Conservation (phyloP, 2,797 vertebrate genomes). For the Fundulus diaphanus region DNA sequence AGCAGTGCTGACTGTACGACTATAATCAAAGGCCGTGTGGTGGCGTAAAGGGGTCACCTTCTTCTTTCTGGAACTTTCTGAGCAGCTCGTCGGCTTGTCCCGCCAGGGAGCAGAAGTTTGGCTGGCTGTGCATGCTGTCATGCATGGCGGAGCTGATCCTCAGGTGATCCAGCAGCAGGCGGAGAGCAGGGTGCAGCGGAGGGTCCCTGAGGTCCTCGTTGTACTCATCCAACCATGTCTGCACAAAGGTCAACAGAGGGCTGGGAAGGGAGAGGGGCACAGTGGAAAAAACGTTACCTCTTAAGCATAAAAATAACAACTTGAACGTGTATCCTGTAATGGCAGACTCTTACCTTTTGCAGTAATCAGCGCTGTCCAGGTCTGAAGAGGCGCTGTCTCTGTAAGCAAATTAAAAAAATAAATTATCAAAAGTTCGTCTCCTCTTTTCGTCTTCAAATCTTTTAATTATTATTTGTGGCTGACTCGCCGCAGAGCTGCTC, state of each 20-base stretch:
- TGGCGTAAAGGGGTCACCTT: constrained; percentile 57
- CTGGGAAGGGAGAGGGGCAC: constrained; percentile 43
- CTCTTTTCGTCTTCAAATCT: neutral
- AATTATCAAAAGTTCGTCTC: neutral
- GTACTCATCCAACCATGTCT: constrained; percentile 85
- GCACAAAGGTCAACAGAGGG: constrained; percentile 68
- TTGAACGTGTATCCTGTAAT: neutral
- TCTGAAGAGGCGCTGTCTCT: constrained; percentile 71
- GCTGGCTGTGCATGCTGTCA: constrained; percentile 60
- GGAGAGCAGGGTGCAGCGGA: constrained; percentile 76
- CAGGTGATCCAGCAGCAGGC: constrained; percentile 79
- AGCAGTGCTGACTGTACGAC: neutral
- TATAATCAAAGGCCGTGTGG: neutral
- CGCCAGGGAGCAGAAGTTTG: constrained; percentile 69
- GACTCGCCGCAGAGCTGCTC: constrained; percentile 6
- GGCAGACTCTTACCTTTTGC: constrained; percentile 63
- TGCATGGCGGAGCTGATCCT: constrained; percentile 70
- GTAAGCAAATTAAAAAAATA: neutral
- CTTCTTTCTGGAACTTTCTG: constrained; percentile 66
- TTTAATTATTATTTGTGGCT: constrained; percentile 31
- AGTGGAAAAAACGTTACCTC: neutral
- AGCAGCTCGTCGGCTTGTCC: constrained; percentile 76
- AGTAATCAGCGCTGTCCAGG: constrained; percentile 63
- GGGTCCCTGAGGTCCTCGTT: constrained; percentile 86
- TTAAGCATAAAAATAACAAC: constrained; percentile 11